Evolutionary conservation across 2,113 vertebrate species (phyloP), one percentile per base, ranked within the genome.

Genomic region (Tragelaphus strepsiceros): DNA sequence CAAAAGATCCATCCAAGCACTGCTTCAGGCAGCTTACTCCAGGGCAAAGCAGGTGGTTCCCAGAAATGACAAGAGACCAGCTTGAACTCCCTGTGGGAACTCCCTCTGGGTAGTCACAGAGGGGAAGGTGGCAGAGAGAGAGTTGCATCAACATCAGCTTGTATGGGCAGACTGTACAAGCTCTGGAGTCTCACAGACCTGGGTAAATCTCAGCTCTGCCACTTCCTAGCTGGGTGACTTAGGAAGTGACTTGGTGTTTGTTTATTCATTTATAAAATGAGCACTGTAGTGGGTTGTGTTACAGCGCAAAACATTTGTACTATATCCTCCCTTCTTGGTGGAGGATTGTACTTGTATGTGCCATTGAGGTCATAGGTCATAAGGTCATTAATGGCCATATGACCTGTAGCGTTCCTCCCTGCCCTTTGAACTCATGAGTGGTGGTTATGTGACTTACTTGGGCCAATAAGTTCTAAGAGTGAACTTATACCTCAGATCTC

Each of bases 131-230:
- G 82, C 62, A 30, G 64, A 39, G 78, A 35, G 19, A 5, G 4
- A 16, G n/a, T 13, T 3, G 4, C 12, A 1, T 10, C 3, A 9
- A 15, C 4, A 24, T 16, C 7, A 10, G 39, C 17, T 5, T 3
- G 1, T 21, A 5, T 17, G 74, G 94, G 71, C 5, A 15, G 61
- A 58, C 10, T 8, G 0, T 6, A 7, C 3, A 15, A 49, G 39
- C n/a, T 49, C 8, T 71, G 56, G 35, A 22, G 16, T 3, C 64
- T 1, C 30, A 35, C 6, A 26, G 90, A 58, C 49, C 30, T 24
- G 28, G 11, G 32, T 6, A 28, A 56, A 11, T 46, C 54, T 71
- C 71, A 3, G 2, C 1, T 26, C 12, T 46, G 16, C 49, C 10
- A 6, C 46, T 10, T 7, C 15, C 0, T 2, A 35, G 88, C 77